Evolutionary conservation across 2,113 vertebrate species (phyloP).

Genomic region (Trinectes maculatus): DNA sequence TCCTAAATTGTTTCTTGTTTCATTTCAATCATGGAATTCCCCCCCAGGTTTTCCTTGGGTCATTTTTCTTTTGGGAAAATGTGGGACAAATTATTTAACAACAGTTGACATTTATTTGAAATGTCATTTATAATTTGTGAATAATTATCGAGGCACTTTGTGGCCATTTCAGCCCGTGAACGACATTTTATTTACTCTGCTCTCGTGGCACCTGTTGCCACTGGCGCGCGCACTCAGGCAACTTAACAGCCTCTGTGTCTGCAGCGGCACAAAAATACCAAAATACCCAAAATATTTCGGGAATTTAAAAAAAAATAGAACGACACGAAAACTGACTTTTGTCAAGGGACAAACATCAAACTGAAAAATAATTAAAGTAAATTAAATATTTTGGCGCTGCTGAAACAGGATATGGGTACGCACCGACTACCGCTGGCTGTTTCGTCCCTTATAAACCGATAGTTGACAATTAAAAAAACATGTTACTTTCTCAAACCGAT

Average conservation of each 20-base stretch:
- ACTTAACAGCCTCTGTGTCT: not conserved
- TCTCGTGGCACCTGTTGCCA: slow-evolving; percentile 68
- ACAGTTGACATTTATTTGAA: not conserved
- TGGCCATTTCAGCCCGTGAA: not conserved
- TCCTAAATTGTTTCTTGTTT: not conserved
- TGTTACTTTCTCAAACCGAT: slow-evolving; percentile 9
- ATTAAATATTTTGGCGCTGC: slow-evolving; percentile 10
- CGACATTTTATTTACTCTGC: slow-evolving; percentile 42
- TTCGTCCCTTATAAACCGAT: not conserved
- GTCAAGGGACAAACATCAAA: not conserved
- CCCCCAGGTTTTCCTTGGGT: slow-evolving; percentile 58
- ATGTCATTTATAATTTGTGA: not conserved
- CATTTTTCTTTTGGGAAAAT: slow-evolving; percentile 46
- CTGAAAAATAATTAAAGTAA: slow-evolving; percentile 1
- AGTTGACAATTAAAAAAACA: no score
- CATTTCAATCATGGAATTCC: slow-evolving; percentile 38
- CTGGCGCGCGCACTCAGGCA: slow-evolving; percentile 33
- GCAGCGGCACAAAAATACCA: not conserved
- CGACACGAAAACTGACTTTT: not conserved
- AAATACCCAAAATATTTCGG: not conserved
- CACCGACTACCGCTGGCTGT: not conserved
- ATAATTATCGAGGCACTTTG: not conserved
- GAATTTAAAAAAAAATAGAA: not conserved
- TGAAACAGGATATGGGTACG: slow-evolving; percentile 60
- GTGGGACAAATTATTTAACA: slow-evolving; percentile 29